phyloP scores from a whole-genome alignment of 2,888 invertebrate species.

The Synanthedon tipuliformis region DNA sequence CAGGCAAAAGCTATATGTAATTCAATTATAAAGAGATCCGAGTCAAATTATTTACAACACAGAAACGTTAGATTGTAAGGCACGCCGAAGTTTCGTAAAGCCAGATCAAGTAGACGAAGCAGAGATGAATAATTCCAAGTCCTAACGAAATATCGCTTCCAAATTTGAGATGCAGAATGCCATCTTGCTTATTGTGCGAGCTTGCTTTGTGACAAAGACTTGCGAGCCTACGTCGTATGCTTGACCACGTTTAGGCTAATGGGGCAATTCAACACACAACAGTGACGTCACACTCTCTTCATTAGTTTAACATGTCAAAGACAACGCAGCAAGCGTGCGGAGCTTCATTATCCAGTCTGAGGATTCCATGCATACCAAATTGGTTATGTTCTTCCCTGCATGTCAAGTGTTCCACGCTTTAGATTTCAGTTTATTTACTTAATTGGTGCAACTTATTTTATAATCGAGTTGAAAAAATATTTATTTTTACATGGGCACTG shows the following conservation, averaged over 20 bases:
- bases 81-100: too few relatives aligned
- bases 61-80: too few relatives aligned
- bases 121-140: too few relatives aligned
- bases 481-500: too few relatives aligned
- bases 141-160: background rate
- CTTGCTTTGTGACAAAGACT: background rate
- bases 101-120: too few relatives aligned
- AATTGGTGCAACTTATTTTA: background rate
- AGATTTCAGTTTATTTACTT: slow-evolving; percentile 4
- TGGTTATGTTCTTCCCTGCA: background rate
- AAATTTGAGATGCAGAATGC: background rate
- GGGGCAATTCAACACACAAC: background rate
- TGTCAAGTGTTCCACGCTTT: slow-evolving; percentile 4
- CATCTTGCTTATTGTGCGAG: background rate
- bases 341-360: background rate
- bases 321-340: slow-evolving; percentile 2
- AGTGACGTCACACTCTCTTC: background rate
- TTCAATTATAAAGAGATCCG: too few relatives aligned
- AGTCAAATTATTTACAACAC: too few relatives aligned
- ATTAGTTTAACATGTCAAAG: slow-evolving; percentile 11
- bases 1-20: too few relatives aligned
- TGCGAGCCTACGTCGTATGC: background rate
- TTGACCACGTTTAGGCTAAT: background rate
- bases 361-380: background rate
- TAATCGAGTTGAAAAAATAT: too few relatives aligned